phyloP scores from a whole-genome alignment of 1,140 invertebrate species.

The Lepidurus packardi region DNA sequence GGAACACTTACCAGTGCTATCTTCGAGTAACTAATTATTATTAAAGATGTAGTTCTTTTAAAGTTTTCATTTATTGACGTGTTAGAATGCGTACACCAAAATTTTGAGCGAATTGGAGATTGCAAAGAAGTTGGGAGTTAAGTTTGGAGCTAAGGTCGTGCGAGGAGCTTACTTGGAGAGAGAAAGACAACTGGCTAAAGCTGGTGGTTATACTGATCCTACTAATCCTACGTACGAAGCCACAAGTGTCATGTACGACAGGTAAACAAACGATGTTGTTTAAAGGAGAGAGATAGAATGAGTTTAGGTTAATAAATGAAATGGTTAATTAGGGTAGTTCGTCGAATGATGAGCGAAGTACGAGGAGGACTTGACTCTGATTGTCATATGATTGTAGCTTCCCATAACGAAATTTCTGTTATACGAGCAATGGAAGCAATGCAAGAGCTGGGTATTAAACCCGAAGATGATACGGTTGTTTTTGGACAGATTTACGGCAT shows the following conservation, averaged over 20 bases:
- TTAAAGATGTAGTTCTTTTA: background rate
- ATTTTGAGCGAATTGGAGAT: conserved; percentile 26
- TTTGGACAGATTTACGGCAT: conserved; percentile 55
- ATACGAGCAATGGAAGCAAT: conserved; percentile 38
- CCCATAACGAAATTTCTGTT: conserved; percentile 45
- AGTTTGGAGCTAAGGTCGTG: conserved; percentile 41
- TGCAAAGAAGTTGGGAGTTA: conserved; percentile 36
- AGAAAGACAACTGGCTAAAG: conserved; percentile 35
- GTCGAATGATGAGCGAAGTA: conserved; percentile 27
- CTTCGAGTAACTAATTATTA: conserved; percentile 37
- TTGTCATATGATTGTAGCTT: conserved; percentile 42
- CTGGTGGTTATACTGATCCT: conserved; percentile 37
- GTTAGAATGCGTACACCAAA: background rate
- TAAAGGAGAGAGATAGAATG: background rate
- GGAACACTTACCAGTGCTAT: conserved; percentile 42
- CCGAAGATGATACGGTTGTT: conserved; percentile 41
- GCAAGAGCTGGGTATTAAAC: conserved; percentile 35
- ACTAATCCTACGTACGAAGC: conserved; percentile 38
- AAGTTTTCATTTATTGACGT: background rate
- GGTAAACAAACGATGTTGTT: conserved; percentile 25
- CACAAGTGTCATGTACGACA: conserved; percentile 38
- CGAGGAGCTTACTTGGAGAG: conserved; percentile 44
- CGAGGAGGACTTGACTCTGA: background rate
- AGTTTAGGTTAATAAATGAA: background rate
- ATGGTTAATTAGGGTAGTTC: conserved; percentile 22